A percentile compares a stretch with the other conserved stretches of the same genome.
These are phyloP conservation scores for Ptychoptera albimana DNA, from an alignment of 2,888 invertebrate genomes.

Conservation along the genomic window DNA sequence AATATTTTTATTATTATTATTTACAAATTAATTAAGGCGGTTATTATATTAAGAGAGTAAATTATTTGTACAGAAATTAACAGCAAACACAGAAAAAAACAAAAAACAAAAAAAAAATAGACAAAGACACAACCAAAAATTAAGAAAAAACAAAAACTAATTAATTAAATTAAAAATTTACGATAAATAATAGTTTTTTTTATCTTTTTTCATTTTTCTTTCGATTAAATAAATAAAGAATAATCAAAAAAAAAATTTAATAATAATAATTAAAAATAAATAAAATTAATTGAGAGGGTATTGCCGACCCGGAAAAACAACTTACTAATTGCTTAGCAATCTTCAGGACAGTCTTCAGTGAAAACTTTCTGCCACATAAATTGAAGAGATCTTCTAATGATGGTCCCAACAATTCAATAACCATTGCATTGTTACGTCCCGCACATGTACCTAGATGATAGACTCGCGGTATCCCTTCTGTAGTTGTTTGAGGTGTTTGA, in stretches of 20 bases:
- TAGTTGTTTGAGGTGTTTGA: not conserved
- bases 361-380: constrained; percentile 50
- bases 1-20: too few species aligned
- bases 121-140: too few species aligned
- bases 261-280: not conserved
- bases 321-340: constrained; percentile 44
- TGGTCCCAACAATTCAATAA: constrained; percentile 54
- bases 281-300: not conserved
- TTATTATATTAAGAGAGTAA: too few species aligned
- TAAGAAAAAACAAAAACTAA: too few species aligned
- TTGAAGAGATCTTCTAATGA: constrained; percentile 58
- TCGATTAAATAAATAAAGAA: too few species aligned
- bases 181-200: too few species aligned
- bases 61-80: too few species aligned
- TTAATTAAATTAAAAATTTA: too few species aligned
- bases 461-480: constrained; percentile 52
- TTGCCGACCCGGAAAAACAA: not conserved
- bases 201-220: too few species aligned
- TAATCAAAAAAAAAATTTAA: not conserved
- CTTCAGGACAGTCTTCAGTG: constrained; percentile 53
- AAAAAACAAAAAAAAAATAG: too few species aligned
- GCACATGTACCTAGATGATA: constrained; percentile 59
- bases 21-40: too few species aligned
- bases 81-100: too few species aligned
- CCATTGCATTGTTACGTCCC: constrained; percentile 51